Evolutionary conservation across 2,113 vertebrate species (phyloP).

Genomic region (Mesitornis unicolor): DNA sequence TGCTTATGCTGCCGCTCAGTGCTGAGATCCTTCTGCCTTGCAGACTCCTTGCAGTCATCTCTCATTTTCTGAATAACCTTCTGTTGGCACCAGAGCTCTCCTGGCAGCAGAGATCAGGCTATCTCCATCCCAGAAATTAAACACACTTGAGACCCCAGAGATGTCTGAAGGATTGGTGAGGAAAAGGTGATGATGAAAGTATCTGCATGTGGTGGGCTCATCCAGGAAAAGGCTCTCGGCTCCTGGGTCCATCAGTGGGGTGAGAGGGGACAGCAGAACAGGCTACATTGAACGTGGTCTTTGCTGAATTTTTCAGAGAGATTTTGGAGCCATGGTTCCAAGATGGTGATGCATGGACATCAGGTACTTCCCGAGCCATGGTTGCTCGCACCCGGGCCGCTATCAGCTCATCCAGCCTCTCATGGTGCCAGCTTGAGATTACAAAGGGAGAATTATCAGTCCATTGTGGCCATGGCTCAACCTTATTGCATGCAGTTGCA

Average conservation of each 20-base stretch:
- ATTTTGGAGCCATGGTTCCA: background rate
- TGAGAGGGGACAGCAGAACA: background rate
- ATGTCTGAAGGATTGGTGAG: background rate
- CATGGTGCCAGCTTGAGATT: background rate
- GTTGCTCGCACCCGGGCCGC: background rate
- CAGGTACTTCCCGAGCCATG: background rate
- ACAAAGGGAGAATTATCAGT: rapidly evolving
- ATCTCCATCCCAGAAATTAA: background rate
- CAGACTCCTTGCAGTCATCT: background rate
- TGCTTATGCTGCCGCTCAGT: background rate
- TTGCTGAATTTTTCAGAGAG: background rate
- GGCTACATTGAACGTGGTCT: background rate
- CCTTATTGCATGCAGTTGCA: background rate
- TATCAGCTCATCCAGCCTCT: background rate
- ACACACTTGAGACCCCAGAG: rapidly evolving
- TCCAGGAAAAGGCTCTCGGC: background rate
- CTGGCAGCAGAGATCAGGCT: background rate
- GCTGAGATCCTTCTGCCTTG: background rate
- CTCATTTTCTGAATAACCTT: background rate
- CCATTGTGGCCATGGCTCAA: background rate
- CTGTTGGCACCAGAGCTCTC: background rate
- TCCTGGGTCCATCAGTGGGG: background rate
- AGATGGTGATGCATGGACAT: background rate
- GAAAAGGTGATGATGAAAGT: background rate
- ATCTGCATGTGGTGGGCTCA: background rate